A percentile compares a stretch with the other conserved stretches of the same genome.
Conservation (phyloP, 2,888 invertebrate genomes). For the Cryptus armator region DNA sequence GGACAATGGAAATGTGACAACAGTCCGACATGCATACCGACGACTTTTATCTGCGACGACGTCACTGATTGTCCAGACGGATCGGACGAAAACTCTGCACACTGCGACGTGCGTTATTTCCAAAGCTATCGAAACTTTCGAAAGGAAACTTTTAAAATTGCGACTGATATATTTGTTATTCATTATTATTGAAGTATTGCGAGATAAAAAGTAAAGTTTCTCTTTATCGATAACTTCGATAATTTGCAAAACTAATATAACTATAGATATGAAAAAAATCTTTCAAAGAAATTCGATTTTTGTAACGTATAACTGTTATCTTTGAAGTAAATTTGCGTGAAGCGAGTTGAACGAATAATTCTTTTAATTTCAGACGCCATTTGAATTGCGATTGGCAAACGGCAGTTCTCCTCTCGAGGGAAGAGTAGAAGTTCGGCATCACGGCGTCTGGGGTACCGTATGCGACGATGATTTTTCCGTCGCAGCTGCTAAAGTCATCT, state of each 20-base stretch:
- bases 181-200: neutral
- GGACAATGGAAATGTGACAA: constrained; percentile 89
- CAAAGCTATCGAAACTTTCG: neutral
- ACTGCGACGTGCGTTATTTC: constrained; percentile 86
- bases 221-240: neutral
- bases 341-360: neutral
- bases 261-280: neutral
- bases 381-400: constrained; percentile 88
- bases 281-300: no score
- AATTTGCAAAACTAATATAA: neutral
- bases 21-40: constrained; percentile 88
- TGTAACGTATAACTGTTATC: no score
- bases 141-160: neutral
- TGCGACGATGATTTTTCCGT: constrained; percentile 92
- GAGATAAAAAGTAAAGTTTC: neutral
- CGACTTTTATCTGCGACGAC: constrained; percentile 89
- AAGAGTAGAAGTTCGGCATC: constrained; percentile 89
- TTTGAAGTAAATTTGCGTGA: neutral
- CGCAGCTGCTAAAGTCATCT: constrained; percentile 89
- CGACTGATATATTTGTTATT: neutral
- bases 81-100: constrained; percentile 87
- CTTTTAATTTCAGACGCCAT: constrained; percentile 83
- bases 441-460: constrained; percentile 91
- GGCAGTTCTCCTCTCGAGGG: constrained; percentile 88
- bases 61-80: constrained; percentile 88